Evolutionary conservation across 2,797 vertebrate genomes (phyloP), one percentile per base, ranked within the genome.

Genomic region (Serranus cabrilla): DNA sequence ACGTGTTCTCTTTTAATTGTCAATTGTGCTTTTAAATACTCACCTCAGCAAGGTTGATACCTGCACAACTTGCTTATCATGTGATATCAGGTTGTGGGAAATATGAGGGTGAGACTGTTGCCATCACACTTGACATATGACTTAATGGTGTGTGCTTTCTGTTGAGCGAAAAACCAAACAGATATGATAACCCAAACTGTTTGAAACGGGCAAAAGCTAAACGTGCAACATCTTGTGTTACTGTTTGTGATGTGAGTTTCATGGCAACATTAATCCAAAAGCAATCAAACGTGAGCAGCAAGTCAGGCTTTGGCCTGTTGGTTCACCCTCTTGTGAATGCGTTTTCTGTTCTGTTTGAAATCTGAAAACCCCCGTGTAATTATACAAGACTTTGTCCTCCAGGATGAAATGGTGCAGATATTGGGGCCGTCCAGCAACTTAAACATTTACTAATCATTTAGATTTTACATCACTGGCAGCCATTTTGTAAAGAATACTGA

Each of bases 251-350:
- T 67, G 51, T 0, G n/a, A 56, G 72, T 78, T 72, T 80, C 81
- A 74, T 81, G 52, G 75, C 70, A 79, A 71, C 86, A 60, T 45
- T 78, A 73, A 84, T 76, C 79, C 79, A 78, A 73, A 76, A 59
- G 71, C 76, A 80, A 78, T 76, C 67, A 64, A 59, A 78, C 14
- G 37, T 65, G 21, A 76, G 71, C 59, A 49, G 62, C 18, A 17
- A 21, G 55, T 81, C 77, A 73, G 76, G 74, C 82, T 73, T 64
- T 42, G 69, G 73, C 70, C 59, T 71, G 80, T 74, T 77, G 25
- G 14, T 62, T 80, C 17, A 10, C 46, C 59, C 56, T 70, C 34
- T 12, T 55, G 6, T 31, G 11, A 61, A 31, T 43, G 17, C 16
- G 20, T 18, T 59, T 60, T 47, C 46, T 43, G 16, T 72, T 57